Percentiles rank a stretch among this genome's conserved stretches.
phyloP scores from a whole-genome alignment of 2,113 vertebrate genomes.

The Siphamia tubifer region DNA sequence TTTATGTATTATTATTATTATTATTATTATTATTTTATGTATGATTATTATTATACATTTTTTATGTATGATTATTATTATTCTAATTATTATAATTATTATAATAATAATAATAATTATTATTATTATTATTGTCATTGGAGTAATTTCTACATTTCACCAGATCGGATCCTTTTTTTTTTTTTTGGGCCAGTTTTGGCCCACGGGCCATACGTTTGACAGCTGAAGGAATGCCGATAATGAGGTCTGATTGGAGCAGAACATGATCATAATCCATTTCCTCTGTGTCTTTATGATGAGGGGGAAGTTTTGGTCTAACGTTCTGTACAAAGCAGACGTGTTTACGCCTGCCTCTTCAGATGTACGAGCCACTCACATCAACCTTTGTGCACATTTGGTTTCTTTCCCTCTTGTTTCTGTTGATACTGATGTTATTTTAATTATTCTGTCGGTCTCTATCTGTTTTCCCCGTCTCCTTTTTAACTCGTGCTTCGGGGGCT shows the following conservation, averaged over 20 bases:
- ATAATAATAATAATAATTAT: too few species aligned
- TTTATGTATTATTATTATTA: too few species aligned
- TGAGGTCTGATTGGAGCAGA: constrained; percentile 2
- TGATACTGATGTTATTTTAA: not conserved
- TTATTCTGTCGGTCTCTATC: not conserved
- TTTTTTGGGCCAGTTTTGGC: too few species aligned
- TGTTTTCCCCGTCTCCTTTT: not conserved
- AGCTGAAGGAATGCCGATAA: not conserved
- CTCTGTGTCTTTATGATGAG: constrained; percentile 1
- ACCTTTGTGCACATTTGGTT: not conserved
- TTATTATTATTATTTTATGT: too few species aligned
- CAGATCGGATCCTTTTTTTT: too few species aligned
- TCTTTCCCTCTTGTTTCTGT: not conserved
- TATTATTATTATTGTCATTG: too few species aligned
- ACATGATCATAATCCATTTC: constrained; percentile 14
- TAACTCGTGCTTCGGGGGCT: constrained; percentile 8
- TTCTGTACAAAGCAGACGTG: not conserved
- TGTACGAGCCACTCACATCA: not conserved
- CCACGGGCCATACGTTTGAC: too few species aligned
- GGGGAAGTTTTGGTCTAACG: not conserved
- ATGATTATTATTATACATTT: too few species aligned
- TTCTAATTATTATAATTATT: too few species aligned
- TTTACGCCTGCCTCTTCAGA: constrained; percentile 1
- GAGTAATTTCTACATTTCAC: too few species aligned
- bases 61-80: too few species aligned